Evolutionary conservation across 2,797 vertebrate species (phyloP), one percentile per base, ranked within the genome.

Genomic region (Vespertilio murinus): DNA sequence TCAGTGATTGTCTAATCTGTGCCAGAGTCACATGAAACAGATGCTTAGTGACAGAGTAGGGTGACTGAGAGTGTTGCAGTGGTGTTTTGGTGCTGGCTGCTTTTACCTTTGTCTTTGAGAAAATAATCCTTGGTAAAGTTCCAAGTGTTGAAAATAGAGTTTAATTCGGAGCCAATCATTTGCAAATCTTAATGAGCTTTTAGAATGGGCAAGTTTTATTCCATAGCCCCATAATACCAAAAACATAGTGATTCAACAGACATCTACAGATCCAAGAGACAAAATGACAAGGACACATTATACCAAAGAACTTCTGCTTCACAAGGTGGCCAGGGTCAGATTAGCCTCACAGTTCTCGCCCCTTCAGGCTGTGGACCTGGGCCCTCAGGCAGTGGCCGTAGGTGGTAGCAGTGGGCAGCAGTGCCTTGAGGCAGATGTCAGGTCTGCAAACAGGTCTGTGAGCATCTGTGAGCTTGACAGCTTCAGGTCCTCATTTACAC

Each of bases 171-270:
- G 88, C 22, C 85, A 18, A 12, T 74, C 47, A 4, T 3, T 0
- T 69, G 8, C n/a, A 0, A 0, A 0, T 10, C 28, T n/a, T n/a
- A 4, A 0, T 10, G 20, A 69, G 23, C 80, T 73, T 35, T 40
- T 16, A 40, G 17, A 78, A 1, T 16, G 70, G 78, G 65, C 28
- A 59, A 2, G 2, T 17, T 40, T 89, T 54, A 28, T 73, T 56
- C 33, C 42, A 5, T 28, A 5, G 8, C 56, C 71, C 8, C 28
- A 0, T 40, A 20, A 30, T 49, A 16, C 30, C 73, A 5, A n/a
- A 88, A 33, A 67, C 49, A 3, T 20, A 6, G 3, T 28, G 33
- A 54, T 61, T 12, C 65, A 73, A 33, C 30, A 56, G 64, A 42
- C n/a, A 33, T 1, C 49, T 30, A 69, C n/a, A 47, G 25, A 85